A percentile compares a stretch with the other conserved stretches of the same genome.
phyloP scores from a whole-genome alignment of 2,113 vertebrate genomes.

The Crocuta crocuta region DNA sequence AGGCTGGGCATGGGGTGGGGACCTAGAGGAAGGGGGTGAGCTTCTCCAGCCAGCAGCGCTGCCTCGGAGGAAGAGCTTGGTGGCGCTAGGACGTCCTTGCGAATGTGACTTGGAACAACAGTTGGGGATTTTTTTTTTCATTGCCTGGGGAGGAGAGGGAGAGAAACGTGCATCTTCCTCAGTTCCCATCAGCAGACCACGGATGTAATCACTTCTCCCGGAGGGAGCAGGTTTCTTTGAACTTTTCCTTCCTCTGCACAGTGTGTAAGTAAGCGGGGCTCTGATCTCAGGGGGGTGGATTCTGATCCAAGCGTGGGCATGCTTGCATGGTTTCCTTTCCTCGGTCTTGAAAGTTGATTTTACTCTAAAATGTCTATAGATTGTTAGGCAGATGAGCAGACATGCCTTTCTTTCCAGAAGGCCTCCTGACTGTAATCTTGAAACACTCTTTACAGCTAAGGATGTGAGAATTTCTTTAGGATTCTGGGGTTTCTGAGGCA shows the following conservation, averaged over 20 bases:
- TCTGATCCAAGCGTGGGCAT: background rate
- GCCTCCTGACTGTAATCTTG: background rate
- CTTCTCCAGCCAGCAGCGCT: slow-evolving; percentile 31
- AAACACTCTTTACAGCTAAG: background rate
- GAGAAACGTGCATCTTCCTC: slow-evolving; percentile 62
- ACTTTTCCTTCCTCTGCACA: slow-evolving; percentile 50
- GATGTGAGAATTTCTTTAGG: background rate
- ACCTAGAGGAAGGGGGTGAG: slow-evolving; percentile 70
- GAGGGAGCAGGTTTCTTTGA: slow-evolving; percentile 77
- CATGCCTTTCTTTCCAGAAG: slow-evolving; percentile 4
- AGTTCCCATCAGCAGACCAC: slow-evolving; percentile 62
- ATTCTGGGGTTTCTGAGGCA: background rate
- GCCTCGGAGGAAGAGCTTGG: slow-evolving; percentile 73
- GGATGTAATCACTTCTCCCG: slow-evolving; percentile 55
- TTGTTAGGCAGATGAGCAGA: background rate
- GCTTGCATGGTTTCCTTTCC: slow-evolving; percentile 39
- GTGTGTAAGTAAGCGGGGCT: slow-evolving; percentile 85
- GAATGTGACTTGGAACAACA: slow-evolving; percentile 80
- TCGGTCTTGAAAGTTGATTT: slow-evolving; percentile 49
- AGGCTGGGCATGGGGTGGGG: slow-evolving; percentile 57
- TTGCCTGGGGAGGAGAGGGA: slow-evolving; percentile 65
- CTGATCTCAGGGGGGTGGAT: slow-evolving; percentile 41
- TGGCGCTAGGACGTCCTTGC: slow-evolving; percentile 79
- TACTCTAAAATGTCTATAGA: background rate
- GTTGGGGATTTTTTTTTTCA: slow-evolving; percentile 77